phyloP scores from a whole-genome alignment of 2,888 invertebrate genomes.

The Zonitis immaculata region DNA sequence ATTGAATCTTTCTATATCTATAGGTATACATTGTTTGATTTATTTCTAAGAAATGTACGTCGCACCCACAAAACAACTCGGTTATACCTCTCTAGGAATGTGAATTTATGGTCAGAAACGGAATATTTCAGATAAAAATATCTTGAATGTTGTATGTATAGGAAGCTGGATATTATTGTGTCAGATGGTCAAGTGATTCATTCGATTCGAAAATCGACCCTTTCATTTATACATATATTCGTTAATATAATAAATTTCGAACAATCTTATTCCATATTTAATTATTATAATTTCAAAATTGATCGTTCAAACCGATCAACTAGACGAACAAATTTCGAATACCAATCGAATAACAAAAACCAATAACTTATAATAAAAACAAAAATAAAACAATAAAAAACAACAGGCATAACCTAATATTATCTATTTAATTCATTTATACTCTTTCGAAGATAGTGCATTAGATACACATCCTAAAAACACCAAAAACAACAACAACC shows the following conservation, averaged over 20 bases:
- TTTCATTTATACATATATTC: no score
- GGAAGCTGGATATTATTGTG: background rate
- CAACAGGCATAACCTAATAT: conserved; percentile 19
- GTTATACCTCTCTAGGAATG: conserved; percentile 12
- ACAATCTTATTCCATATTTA: no score
- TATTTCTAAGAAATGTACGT: background rate
- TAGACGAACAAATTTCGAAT: background rate
- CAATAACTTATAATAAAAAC: conserved; percentile 27
- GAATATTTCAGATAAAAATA: background rate
- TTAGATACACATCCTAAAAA: conserved; percentile 39
- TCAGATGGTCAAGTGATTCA: no score
- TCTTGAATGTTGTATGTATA: background rate
- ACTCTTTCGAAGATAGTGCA: conserved; percentile 27
- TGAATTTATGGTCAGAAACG: conserved; percentile 9
- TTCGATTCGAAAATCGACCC: no score
- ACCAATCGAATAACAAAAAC: conserved; percentile 12
- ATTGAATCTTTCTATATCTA: no score
- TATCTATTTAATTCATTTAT: conserved; percentile 32
- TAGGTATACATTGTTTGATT: conserved; percentile 3
- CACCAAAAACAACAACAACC: conserved; percentile 31
- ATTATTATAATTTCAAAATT: background rate
- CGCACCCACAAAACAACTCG: conserved; percentile 7
- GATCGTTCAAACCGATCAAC: background rate
- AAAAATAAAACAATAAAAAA: no score
- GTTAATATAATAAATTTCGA: no score